Base-by-base conservation (phyloP, 2,888 invertebrate genomes). In the Phortica okadai region DNA sequence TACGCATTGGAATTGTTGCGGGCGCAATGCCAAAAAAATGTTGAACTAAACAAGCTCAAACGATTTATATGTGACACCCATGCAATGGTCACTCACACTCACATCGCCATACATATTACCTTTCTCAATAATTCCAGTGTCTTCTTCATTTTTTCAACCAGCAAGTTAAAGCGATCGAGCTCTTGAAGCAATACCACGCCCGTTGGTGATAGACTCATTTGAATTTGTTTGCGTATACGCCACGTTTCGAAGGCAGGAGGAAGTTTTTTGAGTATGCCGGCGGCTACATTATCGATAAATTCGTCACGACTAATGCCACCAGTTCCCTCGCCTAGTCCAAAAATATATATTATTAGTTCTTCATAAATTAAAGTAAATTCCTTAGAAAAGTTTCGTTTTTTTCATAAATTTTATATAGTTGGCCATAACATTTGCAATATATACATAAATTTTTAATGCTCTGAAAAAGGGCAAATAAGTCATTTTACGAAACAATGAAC, bases 181-280 rank as follows among this genome's bases (percentile, higher is more conserved):
- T 98, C 97, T 92, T 98, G 98, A 74, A 98, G 93, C 73, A 98
- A 92, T 1, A 98, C 98, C 16, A 98, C 95, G 0, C 96, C 94
- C 0, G 96, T 95, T 1, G 98, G 98, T 5, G 96, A 94, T 83
- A 97, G 94, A 82, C 94, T 94, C 92, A 95, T 92, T 86, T 97
- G 97, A 89, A 95, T 96, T 88, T 94, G 94, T 90, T 96, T 96
- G 81, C 95, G 94, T 45, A 97, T 94, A 89, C 95, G 95, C 93
- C 95, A 95, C 70, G 97, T 93, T 91, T 98, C 97, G 90, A 95
- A 97, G 80, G 93, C 93, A 11, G 90, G 90, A 0, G 98, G 98
- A 74, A 98, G 92, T 90, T 96, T 96, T 44, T 90, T 90, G 45
- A 97, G 90, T 76, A 98, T 95, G 83, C 97, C 97, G 74, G 93